Evolutionary conservation across 2,797 vertebrate species (phyloP).

Genomic region (Gastrophryne carolinensis): DNA sequence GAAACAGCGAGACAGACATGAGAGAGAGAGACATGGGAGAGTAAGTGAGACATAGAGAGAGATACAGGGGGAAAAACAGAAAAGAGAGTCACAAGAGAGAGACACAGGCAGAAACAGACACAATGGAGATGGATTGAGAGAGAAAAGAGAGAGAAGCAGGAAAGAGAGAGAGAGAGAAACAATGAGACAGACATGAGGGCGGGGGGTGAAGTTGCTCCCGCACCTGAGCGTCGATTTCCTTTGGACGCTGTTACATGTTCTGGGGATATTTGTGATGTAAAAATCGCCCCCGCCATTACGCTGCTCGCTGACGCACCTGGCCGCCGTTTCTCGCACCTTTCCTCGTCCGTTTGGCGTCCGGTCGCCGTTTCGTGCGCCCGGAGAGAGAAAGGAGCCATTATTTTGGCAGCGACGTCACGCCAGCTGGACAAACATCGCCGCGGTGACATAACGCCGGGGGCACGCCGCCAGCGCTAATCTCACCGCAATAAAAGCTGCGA

Average conservation of each 20-base stretch:
- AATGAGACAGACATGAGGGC: no score
- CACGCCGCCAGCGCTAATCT: neutral
- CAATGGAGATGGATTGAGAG: no score
- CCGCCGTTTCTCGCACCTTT: neutral
- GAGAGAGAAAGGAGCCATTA: neutral
- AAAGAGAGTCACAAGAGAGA: no score
- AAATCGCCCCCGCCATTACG: neutral
- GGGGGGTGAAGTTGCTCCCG: no score
- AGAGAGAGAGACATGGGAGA: no score
- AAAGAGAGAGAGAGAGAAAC: no score
- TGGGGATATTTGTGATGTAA: neutral
- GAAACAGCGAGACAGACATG: no score
- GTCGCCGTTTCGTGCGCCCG: neutral
- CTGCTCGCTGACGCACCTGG: neutral
- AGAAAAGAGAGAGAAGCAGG: no score
- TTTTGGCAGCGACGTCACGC: slow-evolving; percentile 16
- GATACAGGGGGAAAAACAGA: no score
- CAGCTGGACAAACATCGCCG: slow-evolving; percentile 14
- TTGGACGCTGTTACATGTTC: no score
- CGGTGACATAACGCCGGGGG: neutral
- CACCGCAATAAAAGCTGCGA: neutral
- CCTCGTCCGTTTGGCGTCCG: neutral
- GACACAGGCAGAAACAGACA: no score
- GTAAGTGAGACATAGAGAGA: no score
- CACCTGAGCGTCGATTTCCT: neutral